Evolutionary conservation across 2,888 invertebrate species (phyloP), one percentile per base, ranked within the genome.

Genomic region (Drosophila putrida): DNA sequence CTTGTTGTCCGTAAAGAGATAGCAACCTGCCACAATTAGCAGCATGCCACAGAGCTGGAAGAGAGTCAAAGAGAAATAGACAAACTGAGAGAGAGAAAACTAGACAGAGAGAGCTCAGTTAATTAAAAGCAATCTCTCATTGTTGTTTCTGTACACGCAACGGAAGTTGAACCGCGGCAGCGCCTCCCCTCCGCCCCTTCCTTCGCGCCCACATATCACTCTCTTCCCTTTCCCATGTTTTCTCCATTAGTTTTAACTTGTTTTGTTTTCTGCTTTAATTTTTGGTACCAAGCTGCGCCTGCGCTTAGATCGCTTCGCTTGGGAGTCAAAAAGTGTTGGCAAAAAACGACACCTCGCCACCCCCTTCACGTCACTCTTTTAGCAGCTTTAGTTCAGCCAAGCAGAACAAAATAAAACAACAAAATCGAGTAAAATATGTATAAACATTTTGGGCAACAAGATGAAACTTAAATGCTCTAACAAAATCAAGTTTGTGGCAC

Each of bases 21-120:
- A 93, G 85, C 96, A 95, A 15, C 96, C 97, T 66, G 95, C 94
- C 55, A 95, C 94, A 70, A 96, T 94, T 86, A 96, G 93, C 4
- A 94, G 90, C 75, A 95, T 94, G 50, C 97, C 96, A 81, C 96
- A 96, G 75, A 94, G 93, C 96, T 96, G 92, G 71, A 93, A 55
- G 8, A 38, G 39, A 35, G 11, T 38, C 11, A 8, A 53, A 67
- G 49, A 57, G 44, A 62, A 41, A 57, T 44, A 57, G 44, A 20
- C 33, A 20, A 31, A 20, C 11, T 10, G 39, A 35, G 11, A 38
- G n/a, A 8, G 57, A 67, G 49, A 59, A 41, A 60, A 38, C 53
- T 44, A 57, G 44, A 27, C 28, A 25, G 8, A 44, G 43, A 43
- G 55, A 15, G 44, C 11, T 4, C 5, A 25, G 11, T 1, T 54